Evolutionary conservation across 2,888 invertebrate genomes (phyloP).

Genomic region (Malachius bipustulatus): DNA sequence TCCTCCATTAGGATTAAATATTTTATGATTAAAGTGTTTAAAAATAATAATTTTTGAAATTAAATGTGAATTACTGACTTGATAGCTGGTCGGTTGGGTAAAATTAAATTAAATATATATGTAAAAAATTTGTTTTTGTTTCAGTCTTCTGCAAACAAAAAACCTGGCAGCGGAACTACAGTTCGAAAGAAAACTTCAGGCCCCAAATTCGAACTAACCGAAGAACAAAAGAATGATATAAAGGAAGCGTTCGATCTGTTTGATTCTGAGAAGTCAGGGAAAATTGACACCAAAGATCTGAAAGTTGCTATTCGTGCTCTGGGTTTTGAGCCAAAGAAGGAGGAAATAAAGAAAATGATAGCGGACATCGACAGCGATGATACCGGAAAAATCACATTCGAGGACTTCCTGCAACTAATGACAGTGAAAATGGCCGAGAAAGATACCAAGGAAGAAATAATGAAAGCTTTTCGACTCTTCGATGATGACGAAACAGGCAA

Average conservation of each 20-base stretch:
- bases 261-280: constrained; percentile 72
- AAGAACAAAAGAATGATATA: constrained; percentile 77
- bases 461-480: constrained; percentile 87
- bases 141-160: constrained; percentile 10
- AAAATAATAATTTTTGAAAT: too few relatives aligned
- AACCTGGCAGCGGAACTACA: constrained; percentile 6
- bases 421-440: constrained; percentile 83
- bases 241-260: constrained; percentile 87
- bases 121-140: too few relatives aligned
- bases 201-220: constrained; percentile 66
- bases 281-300: constrained; percentile 76
- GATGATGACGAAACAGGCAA: constrained; percentile 90
- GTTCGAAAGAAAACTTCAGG: constrained; percentile 24
- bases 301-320: constrained; percentile 87
- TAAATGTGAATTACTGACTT: too few relatives aligned
- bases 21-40: too few relatives aligned
- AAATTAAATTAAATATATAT: too few relatives aligned
- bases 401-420: constrained; percentile 75
- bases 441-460: constrained; percentile 82
- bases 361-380: constrained; percentile 76
- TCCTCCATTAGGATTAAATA: too few relatives aligned
- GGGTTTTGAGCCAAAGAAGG: constrained; percentile 90
- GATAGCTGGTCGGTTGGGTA: too few relatives aligned
- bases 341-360: constrained; percentile 85
- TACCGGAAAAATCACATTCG: constrained; percentile 66